Base-by-base conservation (phyloP, 2,113 vertebrate species). In the Pandion haliaetus region DNA sequence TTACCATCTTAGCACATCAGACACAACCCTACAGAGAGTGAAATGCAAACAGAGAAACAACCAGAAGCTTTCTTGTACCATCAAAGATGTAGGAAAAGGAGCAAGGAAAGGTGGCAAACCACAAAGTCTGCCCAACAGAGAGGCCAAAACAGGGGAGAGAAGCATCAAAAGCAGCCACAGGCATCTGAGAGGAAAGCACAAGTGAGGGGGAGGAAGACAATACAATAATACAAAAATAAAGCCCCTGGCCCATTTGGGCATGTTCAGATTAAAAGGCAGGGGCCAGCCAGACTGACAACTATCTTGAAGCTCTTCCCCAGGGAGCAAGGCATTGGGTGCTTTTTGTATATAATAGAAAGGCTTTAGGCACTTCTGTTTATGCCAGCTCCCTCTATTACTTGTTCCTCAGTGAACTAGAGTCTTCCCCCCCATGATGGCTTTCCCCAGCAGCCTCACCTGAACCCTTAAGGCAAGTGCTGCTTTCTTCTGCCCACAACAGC, bases 111-210 rank as follows among this genome's bases (percentile, higher is more conserved):
- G 88, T 90, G 90, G 76, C 82, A 92, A 95, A 90, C 88, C 90
- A 86, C 90, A 90, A 86, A 59, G 76, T 62, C 63, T 94, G 67
- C 82, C 88, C 94, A 94, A 83, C 42, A 88, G 90, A 92, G 82
- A 92, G 63, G 82, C 79, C 79, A 88, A 62, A 86, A 92, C 32
- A 88, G 58, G 55, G 42, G 58, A 80, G 49, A 93, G 82, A 92
- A 86, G 52, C 87, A 95, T 88, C 90, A 93, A 94, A 95, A 94
- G 91, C 80, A 91, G 89, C 87, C 95, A 90, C 87, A 86, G 84
- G 82, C 85, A 83, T 86, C 67, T 90, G 50, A 93, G 86, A 94
- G 85, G 85, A 93, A 96, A 97, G 55, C 69, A 84, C 38, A 73
- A 71, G 57, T 10, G 82, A 94, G 93, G 88, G 88, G 93, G 95